Evolutionary conservation across 2,113 vertebrate species (phyloP).

Genomic region (Peromyscus leucopus): DNA sequence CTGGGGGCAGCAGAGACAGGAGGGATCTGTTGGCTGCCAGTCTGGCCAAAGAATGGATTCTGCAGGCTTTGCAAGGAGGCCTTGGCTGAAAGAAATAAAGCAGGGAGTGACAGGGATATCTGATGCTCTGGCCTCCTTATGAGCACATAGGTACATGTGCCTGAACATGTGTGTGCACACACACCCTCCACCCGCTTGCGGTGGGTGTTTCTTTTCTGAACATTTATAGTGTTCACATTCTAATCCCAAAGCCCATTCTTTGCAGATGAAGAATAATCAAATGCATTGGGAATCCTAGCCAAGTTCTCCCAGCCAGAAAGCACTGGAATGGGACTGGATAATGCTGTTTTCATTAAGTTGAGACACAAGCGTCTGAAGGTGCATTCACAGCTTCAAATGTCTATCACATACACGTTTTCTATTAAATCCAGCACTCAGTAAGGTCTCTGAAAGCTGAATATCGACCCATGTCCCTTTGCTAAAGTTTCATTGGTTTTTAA

Average conservation of each 20-base stretch:
- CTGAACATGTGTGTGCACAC: background rate
- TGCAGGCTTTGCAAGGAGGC: background rate
- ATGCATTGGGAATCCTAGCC: background rate
- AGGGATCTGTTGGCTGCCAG: background rate
- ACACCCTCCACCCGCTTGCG: background rate
- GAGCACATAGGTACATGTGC: background rate
- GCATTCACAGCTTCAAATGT: background rate
- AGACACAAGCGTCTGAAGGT: background rate
- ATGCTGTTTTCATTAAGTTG: background rate
- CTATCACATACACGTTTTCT: background rate
- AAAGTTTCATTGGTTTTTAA: background rate
- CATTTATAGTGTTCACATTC: background rate
- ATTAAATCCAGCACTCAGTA: background rate
- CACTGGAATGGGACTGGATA: background rate
- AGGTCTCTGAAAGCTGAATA: background rate
- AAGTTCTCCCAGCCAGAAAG: background rate
- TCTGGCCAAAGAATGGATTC: background rate
- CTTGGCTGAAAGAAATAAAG: background rate
- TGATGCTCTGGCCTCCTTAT: too few species aligned
- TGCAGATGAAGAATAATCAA: slow-evolving; percentile 38
- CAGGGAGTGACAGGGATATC: background rate
- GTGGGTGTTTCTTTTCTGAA: background rate
- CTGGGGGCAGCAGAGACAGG: background rate
- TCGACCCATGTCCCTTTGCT: background rate
- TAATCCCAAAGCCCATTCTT: background rate